phyloP scores from a whole-genome alignment of 2,113 vertebrate species.

The Paratilapia polleni region DNA sequence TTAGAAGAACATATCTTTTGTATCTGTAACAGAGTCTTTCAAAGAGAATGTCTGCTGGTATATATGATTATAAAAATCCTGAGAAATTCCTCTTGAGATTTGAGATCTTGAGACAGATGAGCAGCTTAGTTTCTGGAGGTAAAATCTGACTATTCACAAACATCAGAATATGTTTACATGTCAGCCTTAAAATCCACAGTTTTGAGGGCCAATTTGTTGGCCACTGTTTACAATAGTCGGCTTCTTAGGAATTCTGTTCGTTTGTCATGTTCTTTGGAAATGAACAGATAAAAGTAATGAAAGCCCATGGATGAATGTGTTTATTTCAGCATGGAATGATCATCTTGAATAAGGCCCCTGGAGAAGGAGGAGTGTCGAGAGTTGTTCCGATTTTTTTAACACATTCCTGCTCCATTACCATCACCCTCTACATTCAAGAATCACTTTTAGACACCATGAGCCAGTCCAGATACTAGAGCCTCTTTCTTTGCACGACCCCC shows the following conservation, averaged over 20 bases:
- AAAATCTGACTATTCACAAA: neutral
- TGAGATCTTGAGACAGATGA: neutral
- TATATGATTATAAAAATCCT: neutral
- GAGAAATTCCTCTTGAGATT: neutral
- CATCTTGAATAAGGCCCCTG: neutral
- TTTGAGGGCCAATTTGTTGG: neutral
- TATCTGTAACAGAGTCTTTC: neutral
- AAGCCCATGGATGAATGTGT: neutral
- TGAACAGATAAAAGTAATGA: neutral
- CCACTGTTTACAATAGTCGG: neutral
- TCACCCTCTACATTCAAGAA: neutral
- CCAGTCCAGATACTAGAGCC: constrained; percentile 21
- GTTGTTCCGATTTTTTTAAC: neutral
- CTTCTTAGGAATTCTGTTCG: neutral
- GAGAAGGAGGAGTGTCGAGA: neutral
- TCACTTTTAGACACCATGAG: neutral
- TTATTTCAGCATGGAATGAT: neutral
- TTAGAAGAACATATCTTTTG: neutral
- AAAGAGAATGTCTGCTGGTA: neutral
- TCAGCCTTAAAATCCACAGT: neutral
- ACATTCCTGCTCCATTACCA: neutral
- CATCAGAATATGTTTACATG: neutral
- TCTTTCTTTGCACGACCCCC: neutral
- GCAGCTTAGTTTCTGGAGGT: neutral
- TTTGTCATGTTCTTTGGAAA: neutral